phyloP scores from a whole-genome alignment of 2,113 vertebrate genomes.

The Rhea pennata region DNA sequence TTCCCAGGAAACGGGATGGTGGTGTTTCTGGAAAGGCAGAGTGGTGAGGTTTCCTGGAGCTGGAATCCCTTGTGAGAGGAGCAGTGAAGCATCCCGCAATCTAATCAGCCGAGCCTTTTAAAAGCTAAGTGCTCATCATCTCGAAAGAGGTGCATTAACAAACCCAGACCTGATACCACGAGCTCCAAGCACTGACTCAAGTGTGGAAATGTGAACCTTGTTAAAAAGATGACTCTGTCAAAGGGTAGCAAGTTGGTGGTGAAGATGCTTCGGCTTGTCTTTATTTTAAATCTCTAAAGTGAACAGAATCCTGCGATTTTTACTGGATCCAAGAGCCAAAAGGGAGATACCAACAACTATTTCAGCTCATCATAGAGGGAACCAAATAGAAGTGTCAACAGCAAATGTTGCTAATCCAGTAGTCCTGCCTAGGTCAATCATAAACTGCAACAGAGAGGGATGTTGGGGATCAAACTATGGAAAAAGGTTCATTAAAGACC shows the following conservation, averaged over 20 bases:
- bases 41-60: conserved; percentile 21
- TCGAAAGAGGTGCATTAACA: conserved; percentile 33
- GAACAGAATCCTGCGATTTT: background rate
- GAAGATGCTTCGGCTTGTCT: background rate
- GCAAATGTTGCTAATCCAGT: fast-evolving
- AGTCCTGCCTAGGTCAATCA: background rate
- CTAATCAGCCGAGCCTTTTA: background rate
- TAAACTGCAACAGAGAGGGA: background rate
- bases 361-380: fast-evolving
- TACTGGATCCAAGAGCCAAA: background rate
- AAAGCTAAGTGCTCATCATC: conserved; percentile 31
- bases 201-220: background rate
- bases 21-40: conserved; percentile 18
- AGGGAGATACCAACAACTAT: background rate
- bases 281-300: background rate
- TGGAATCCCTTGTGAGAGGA: background rate
- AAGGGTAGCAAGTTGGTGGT: background rate
- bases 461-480: background rate
- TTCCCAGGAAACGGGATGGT: background rate
- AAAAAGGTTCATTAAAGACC: background rate
- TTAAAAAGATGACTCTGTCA: background rate
- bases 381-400: fast-evolving
- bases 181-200: background rate
- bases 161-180: background rate
- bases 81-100: background rate